These are phyloP conservation scores for Dryococelus australis DNA, from an alignment of 2,888 invertebrate species.

Conservation along the genomic window DNA sequence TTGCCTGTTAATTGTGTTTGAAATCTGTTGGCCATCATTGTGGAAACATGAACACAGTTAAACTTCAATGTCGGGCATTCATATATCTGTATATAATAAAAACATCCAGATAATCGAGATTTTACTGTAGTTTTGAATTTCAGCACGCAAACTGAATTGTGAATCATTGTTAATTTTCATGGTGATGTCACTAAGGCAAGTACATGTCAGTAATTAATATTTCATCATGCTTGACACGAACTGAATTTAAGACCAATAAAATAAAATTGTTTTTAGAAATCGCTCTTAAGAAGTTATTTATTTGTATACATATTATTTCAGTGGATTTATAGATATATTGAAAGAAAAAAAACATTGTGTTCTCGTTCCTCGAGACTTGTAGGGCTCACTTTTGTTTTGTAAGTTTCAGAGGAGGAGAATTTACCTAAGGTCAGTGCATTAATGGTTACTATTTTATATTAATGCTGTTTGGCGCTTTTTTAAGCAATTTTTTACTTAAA, in stretches of 20 bases:
- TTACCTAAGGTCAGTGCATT: no score
- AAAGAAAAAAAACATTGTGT: no score
- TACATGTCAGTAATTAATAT: background rate
- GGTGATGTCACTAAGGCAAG: background rate
- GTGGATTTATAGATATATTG: no score
- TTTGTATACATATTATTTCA: no score
- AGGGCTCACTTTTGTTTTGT: no score
- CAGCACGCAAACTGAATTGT: background rate
- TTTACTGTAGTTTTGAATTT: background rate
- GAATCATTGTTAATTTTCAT: background rate
- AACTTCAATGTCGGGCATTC: background rate
- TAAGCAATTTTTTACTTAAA: no score
- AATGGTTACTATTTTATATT: no score
- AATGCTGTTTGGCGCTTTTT: no score
- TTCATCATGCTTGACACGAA: background rate
- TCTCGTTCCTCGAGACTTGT: no score
- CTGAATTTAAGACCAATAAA: constrained; percentile 3
- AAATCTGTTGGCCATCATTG: no score
- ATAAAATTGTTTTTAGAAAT: constrained; percentile 16
- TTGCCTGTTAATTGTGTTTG: background rate
- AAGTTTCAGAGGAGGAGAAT: no score
- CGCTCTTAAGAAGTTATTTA: background rate
- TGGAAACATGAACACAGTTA: no score
- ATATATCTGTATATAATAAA: background rate
- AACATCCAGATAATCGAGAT: background rate